Percentiles rank a stretch among this genome's conserved stretches.
Conservation (phyloP, 2,113 vertebrate genomes). For the Lanius ludovicianus region DNA sequence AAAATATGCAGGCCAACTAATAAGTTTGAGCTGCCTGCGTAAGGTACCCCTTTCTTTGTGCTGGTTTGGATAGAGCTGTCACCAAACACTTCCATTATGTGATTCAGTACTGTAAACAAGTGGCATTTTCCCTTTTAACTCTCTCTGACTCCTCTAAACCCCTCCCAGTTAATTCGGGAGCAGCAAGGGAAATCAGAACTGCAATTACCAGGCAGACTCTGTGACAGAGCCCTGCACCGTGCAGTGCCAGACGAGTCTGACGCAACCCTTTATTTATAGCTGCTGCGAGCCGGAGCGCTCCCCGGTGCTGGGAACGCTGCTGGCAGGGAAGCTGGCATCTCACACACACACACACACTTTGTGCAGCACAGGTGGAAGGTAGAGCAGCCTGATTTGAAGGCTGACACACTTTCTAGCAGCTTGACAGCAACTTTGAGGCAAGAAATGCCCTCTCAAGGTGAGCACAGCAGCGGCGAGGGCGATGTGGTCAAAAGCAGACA, state of each 20-base stretch:
- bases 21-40: not conserved
- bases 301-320: not conserved
- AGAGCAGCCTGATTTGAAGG: not conserved
- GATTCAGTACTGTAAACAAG: conserved; percentile 48
- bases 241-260: conserved; percentile 32
- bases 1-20: not conserved
- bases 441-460: not conserved
- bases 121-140: conserved; percentile 59
- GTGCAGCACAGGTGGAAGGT: not conserved
- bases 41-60: not conserved
- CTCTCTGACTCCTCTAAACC: conserved; percentile 23
- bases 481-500: not conserved
- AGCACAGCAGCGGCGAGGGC: accelerated
- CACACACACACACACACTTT: not conserved
- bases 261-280: conserved; percentile 38
- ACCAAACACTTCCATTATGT: not conserved
- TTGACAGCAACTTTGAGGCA: not conserved
- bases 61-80: not conserved
- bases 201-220: conserved; percentile 37
- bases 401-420: not conserved
- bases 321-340: not conserved
- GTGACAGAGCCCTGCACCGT: not conserved
- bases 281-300: not conserved
- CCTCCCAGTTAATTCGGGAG: conserved; percentile 57
- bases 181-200: conserved; percentile 29